Conservation (phyloP, 2,888 invertebrate species). For the Diloba caeruleocephala region DNA sequence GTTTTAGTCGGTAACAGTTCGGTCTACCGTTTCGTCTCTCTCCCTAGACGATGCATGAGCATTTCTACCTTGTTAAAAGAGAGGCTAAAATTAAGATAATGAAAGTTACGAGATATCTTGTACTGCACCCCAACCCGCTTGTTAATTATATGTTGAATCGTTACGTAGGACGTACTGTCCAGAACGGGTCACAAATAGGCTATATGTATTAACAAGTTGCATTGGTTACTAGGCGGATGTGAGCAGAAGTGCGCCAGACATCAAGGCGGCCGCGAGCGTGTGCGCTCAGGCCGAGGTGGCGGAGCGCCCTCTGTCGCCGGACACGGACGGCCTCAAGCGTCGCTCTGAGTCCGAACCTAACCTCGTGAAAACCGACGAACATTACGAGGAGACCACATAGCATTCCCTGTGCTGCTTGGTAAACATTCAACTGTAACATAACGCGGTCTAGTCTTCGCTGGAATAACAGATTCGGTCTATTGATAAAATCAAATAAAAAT, state of each 20-base stretch:
- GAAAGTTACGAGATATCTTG: too few relatives aligned
- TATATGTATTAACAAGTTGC: too few relatives aligned
- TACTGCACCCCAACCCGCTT: too few relatives aligned
- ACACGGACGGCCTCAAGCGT: conserved; percentile 84
- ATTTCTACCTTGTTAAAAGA: too few relatives aligned
- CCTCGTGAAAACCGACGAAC: conserved; percentile 85
- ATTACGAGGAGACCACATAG: conserved; percentile 74
- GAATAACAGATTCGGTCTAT: conserved; percentile 40
- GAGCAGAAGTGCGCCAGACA: conserved; percentile 90
- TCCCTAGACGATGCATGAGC: too few relatives aligned
- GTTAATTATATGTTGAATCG: too few relatives aligned
- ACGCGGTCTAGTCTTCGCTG: conserved; percentile 48
- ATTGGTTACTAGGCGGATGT: conserved; percentile 75
- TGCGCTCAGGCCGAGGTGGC: conserved; percentile 57
- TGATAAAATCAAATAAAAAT: conserved; percentile 40
- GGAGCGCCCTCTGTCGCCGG: conserved; percentile 71
- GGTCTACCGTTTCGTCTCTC: too few relatives aligned
- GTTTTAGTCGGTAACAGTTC: too few relatives aligned
- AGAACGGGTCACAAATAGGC: too few relatives aligned
- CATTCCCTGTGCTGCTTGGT: conserved; percentile 51
- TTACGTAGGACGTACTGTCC: too few relatives aligned
- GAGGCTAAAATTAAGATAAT: too few relatives aligned
- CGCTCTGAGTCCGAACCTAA: conserved; percentile 91
- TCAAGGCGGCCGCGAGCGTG: conserved; percentile 76
- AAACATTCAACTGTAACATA: conserved; percentile 37